Evolutionary conservation across 2,113 vertebrate genomes (phyloP), one percentile per base, ranked within the genome.

Genomic region (Eulemur rufifrons): DNA sequence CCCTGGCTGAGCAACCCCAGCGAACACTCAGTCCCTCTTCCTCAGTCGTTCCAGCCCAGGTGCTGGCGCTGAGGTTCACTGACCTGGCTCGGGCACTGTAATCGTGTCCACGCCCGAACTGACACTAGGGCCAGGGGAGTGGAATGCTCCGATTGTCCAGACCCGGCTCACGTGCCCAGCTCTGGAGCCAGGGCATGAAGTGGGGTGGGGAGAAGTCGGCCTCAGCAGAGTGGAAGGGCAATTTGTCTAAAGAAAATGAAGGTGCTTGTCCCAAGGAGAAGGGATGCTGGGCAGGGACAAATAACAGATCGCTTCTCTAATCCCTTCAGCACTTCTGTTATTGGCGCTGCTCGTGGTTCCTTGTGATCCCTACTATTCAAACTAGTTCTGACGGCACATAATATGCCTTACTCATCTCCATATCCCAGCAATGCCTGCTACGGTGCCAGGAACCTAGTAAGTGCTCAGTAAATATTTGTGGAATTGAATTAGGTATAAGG

Each of bases 131-230:
- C 34, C 45, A 63, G 37, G 15, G 6, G 8, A 20, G 47, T 39
- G 25, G 20, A 25, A 45, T 17, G 8, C 3, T 52, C 23, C 73
- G 32, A 34, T 86, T 29, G 18, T 17, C 86, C 68, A 59, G 12
- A 52, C 4, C 10, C 8, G 6, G 10, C 29, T 66, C 25, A 1
- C 1, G 7, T 37, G 39, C 8, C 11, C 52, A 5, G 63, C 1
- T 3, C 4, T 32, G 6, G 32, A 50, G 68, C 23, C 32, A 34
- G 47, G 9, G 39, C 14, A 8, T 21, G 29, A 66, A 45, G 45
- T 45, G 3, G 13, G n/a, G 4, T 9, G 29, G 45, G 15, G 23
- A 68, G 21, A 17, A 27, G 15, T 47, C 37, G 64, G 54, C 32
- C 23, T 90, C 59, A 42, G n/a, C 27, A 34, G 64, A 90, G 50